Percentiles rank a stretch among this genome's conserved stretches.
phyloP scores from a whole-genome alignment of 1,140 invertebrate genomes.

The Drosophila kohkoa region DNA sequence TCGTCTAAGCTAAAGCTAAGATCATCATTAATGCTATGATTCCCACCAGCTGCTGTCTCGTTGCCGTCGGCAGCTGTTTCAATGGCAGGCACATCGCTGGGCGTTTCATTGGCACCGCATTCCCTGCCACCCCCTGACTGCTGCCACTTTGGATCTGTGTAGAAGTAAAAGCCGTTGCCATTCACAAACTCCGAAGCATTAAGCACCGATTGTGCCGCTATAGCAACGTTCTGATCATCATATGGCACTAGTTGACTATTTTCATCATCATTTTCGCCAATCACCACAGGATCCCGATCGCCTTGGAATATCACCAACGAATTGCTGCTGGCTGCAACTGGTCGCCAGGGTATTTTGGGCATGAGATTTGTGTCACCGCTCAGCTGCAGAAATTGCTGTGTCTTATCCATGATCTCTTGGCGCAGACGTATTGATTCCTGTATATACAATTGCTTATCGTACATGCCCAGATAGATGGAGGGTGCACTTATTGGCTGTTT shows the following conservation, averaged over 20 bases:
- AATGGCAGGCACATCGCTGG: constrained; percentile 38
- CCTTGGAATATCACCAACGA: constrained; percentile 73
- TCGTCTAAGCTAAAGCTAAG: constrained; percentile 79
- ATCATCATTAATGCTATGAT: constrained; percentile 75
- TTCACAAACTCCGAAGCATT: constrained; percentile 90
- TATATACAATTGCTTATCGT: constrained; percentile 92
- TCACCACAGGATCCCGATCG: constrained; percentile 59
- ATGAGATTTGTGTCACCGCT: constrained; percentile 78
- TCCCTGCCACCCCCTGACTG: constrained; percentile 37
- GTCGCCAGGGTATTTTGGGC: constrained; percentile 89
- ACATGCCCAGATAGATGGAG: constrained; percentile 93
- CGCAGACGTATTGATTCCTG: constrained; percentile 86
- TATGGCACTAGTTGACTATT: constrained; percentile 69
- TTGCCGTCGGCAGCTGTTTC: constrained; percentile 36
- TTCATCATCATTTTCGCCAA: constrained; percentile 38
- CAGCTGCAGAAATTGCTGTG: constrained; percentile 69
- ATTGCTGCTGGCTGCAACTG: constrained; percentile 86
- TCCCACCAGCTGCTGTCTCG: constrained; percentile 22
- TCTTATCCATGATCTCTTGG: constrained; percentile 74
- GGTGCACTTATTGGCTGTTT: constrained; percentile 84
- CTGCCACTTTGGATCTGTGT: constrained; percentile 84
- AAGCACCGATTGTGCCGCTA: constrained; percentile 88
- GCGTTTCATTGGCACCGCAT: constrained; percentile 59
- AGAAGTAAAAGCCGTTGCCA: constrained; percentile 90
- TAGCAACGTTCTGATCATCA: constrained; percentile 73